A percentile compares a stretch with the other conserved stretches of the same genome.
Conservation (phyloP, 1,140 invertebrate species). For the Drosophila yakuba region DNA sequence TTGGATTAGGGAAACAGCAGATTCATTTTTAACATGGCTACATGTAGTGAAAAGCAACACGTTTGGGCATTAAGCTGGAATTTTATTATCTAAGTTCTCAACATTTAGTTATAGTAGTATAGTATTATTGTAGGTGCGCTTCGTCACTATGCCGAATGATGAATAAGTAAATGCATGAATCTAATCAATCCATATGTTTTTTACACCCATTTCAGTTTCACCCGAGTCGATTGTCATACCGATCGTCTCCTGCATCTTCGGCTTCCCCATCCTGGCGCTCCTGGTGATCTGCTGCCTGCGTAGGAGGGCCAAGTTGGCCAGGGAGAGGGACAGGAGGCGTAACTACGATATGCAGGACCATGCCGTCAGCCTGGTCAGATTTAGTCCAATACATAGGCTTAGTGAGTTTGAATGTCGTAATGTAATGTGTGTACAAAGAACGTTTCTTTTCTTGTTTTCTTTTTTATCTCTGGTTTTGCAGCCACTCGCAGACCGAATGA, state of each 20-base stretch:
- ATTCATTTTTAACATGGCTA: too few species aligned
- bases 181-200: too few species aligned
- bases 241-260: slow-evolving; percentile 94
- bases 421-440: slow-evolving; percentile 63
- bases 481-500: slow-evolving; percentile 27
- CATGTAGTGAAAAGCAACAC: too few species aligned
- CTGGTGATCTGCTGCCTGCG: slow-evolving; percentile 94
- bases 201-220: slow-evolving; percentile 88
- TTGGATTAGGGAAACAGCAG: slow-evolving; percentile 10
- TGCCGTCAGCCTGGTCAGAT: slow-evolving; percentile 91
- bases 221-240: slow-evolving; percentile 95
- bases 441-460: slow-evolving; percentile 22
- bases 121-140: too few species aligned
- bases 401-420: slow-evolving; percentile 86
- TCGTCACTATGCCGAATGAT: too few species aligned
- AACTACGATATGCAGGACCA: slow-evolving; percentile 92
- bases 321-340: slow-evolving; percentile 90
- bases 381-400: slow-evolving; percentile 90
- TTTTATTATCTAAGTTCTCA: too few species aligned
- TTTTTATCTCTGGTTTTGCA: slow-evolving; percentile 4
- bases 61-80: too few species aligned
- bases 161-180: too few species aligned
- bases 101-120: too few species aligned
- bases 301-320: slow-evolving; percentile 91
- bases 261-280: slow-evolving; percentile 93